Base-by-base conservation (phyloP, 2,888 invertebrate genomes). In the Napeogenes inachia region DNA sequence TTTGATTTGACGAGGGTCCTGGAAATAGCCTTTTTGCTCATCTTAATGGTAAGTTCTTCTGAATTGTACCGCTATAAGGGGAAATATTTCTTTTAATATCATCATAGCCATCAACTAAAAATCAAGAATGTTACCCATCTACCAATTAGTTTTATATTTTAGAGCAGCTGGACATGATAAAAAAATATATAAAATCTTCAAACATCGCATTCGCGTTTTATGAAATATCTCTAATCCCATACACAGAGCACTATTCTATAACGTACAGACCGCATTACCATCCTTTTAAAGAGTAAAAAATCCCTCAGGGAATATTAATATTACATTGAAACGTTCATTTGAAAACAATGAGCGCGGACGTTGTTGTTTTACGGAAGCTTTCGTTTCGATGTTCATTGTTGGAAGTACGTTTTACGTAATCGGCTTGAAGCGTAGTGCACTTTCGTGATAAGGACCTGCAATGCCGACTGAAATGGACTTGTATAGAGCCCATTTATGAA, bases 381-480 rank as follows among this genome's bases (percentile, higher is more conserved):
- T 63, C 65, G 57, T 63, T 58, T 57, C 64, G 61, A 66, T 61
- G 63, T 60, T 60, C 68, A 67, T 68, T 69, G 69, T 67, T 50
- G 69, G 58, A 66, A 58, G 58, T 63, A 56, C 54, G 65, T 64
- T 63, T 60, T 62, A 60, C 64, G 69, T 67, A 69, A 69, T 69
- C 68, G 66, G 69, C 69, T 69, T 68, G 66, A 56, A 68, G 63
- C 68, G 62, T 64, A 64, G 65, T 66, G 69, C 66, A 67, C 64
- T 66, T 62, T 68, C 30, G 59, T 47, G 69, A 69, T 69, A 69
- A 69, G 64, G 57, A 63, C 62, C 64, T 54, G 62, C 66, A 62
- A 46, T 60, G 57, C 66, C 57, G 60, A 61, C 59, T 64, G 63
- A 57, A 66, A 61, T 63, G 64, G 69, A 66, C 65, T 63, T 61